Evolutionary conservation across 2,797 vertebrate genomes (phyloP), one percentile per base, ranked within the genome.

Genomic region (Hapalemur alaotrensis): DNA sequence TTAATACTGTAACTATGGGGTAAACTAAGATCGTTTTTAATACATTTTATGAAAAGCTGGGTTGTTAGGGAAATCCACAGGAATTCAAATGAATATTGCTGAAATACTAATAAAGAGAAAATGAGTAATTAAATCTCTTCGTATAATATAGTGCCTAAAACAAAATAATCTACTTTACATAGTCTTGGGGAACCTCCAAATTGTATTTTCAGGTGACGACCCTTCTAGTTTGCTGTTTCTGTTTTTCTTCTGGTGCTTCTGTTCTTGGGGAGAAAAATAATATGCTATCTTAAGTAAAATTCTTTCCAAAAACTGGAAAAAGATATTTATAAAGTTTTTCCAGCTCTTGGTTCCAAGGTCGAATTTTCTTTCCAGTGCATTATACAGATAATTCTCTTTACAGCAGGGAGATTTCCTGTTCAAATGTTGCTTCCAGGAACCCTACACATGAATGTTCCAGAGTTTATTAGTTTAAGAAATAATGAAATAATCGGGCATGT

Each of bases 371-470:
- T 57, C 54, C 70, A 95, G 28, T 76, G n/a, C 86, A 38, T 91
- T 98, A 95, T 96, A 73, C 89, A 98, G 98, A 98, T 96, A 79
- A 70, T 70, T 81, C 70, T 96, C 67, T 97, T 96, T 98, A 97
- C 96, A 96, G 98, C 98, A 97, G 95, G 95, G 95, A 98, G 79
- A 96, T 96, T 98, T 98, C 91, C 95, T 98, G 92, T 97, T 98
- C 97, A 78, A 97, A 98, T 80, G 96, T 96, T 96, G 91, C 98
- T 99, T 99, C 98, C 98, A 98, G 97, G 96, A 99, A 98, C 95
- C 96, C 83, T 79, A 96, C 92, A 95, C 25, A 0, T 50, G 52
- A 96, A 15, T 2, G 38, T 96, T 98, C 97, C 97, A 97, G 91
- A 97, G 89, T 98, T 98, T 98, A 96, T 98, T 98, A 91, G 73